These are phyloP conservation scores for Tetragnatha versicolor DNA, from an alignment of 1,140 invertebrate species.

Conservation along the genomic window DNA sequence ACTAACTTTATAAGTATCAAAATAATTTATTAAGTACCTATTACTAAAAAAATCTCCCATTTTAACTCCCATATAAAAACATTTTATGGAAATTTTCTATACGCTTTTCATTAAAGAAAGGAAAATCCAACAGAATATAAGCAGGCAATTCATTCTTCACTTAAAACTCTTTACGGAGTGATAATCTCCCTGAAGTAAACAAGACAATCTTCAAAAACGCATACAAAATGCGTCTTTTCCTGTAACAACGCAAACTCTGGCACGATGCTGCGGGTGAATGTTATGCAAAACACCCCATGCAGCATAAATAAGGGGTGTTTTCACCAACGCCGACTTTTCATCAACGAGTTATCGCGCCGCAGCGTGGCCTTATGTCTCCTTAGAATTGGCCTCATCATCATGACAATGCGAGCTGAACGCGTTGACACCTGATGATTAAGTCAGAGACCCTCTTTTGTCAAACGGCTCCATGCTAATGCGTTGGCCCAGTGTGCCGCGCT, in stretches of 20 bases:
- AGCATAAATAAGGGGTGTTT: conserved; percentile 19
- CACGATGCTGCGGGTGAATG: too few species aligned
- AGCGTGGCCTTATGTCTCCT: neutral
- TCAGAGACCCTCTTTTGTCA: conserved; percentile 32
- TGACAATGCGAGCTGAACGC: conserved; percentile 37
- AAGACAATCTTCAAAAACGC: neutral
- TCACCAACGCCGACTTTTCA: conserved; percentile 18
- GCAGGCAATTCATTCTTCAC: too few species aligned
- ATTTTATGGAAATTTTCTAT: too few species aligned
- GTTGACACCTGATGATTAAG: conserved; percentile 52
- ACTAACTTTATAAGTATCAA: too few species aligned
- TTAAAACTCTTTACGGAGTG: too few species aligned
- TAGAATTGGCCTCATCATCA: conserved; percentile 26
- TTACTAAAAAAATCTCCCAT: too few species aligned
- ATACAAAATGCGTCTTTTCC: too few species aligned
- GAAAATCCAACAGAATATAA: too few species aligned
- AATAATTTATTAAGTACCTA: too few species aligned
- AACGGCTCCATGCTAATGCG: conserved; percentile 41
- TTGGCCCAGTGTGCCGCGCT: conserved; percentile 3
- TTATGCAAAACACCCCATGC: conserved; percentile 3
- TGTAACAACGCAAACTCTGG: too few species aligned
- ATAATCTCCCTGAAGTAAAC: neutral
- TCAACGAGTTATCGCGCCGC: conserved; percentile 7
- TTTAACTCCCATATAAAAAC: too few species aligned
- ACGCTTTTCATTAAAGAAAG: too few species aligned